Evolutionary conservation across 2,797 vertebrate species (phyloP).

Genomic region (Coilia nasus): DNA sequence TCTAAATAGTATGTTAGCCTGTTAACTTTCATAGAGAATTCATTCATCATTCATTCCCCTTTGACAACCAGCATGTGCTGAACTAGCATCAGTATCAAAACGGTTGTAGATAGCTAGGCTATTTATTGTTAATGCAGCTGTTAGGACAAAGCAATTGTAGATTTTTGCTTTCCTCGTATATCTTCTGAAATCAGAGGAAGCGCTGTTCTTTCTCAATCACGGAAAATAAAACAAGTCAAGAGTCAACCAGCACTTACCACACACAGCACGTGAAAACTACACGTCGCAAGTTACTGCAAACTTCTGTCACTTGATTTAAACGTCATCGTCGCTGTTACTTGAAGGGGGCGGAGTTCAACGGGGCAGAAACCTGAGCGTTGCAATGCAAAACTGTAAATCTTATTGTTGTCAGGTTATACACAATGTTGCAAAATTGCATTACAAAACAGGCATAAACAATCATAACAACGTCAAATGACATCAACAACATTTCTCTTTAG

Average conservation of each 20-base stretch:
- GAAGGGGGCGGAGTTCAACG: background rate
- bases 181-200: background rate
- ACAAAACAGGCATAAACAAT: background rate
- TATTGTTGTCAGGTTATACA: background rate
- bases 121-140: background rate
- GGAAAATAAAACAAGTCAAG: background rate
- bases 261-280: slow-evolving; percentile 70
- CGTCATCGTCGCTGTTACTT: slow-evolving; percentile 52
- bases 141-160: background rate
- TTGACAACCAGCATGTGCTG: background rate
- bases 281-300: slow-evolving; percentile 52
- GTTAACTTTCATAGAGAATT: no score
- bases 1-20: background rate
- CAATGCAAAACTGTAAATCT: background rate
- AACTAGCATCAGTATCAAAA: background rate
- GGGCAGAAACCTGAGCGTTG: background rate
- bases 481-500: background rate
- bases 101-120: background rate
- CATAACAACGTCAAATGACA: background rate
- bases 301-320: slow-evolving; percentile 37
- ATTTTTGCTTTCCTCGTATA: background rate
- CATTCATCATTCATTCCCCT: no score
- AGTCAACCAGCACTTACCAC: background rate
- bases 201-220: background rate
- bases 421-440: no score